Evolutionary conservation across 1,140 invertebrate genomes (phyloP), one percentile per base, ranked within the genome.

Genomic region (Oryctes rhinoceros): DNA sequence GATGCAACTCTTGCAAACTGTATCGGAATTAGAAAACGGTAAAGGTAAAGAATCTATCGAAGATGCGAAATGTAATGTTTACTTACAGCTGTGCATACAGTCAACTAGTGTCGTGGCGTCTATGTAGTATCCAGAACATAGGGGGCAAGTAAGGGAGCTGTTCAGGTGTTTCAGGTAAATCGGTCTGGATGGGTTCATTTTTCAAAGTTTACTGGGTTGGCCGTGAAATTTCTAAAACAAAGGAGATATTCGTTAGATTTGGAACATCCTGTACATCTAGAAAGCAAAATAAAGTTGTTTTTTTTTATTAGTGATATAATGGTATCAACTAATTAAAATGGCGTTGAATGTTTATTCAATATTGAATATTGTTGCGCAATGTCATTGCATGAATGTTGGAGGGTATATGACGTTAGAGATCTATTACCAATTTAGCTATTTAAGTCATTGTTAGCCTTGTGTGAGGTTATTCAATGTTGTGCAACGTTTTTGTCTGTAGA

Each of bases 1-100:
- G 85, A 97, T 95, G 88, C 96, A 97, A 84, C 94, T 95, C 85
- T 95, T 93, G 89, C 96, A 97, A 91, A 97, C 94, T 95, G 88
- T 30, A 86, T 39, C 59, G 5, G 2, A 30, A n/a, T 7, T 5
- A 39, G 47, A 20, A 59, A 78, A 11, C 4, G 49, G 24, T 18
- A 59, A 9, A 30, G 9, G 7, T 18, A 20, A 53, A 4, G 76
- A 15, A 5, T 18, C 10, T 78, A 15, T 1, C n/a, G n/a, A n/a
- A 24, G n/a, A 67, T 20, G n/a, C 3, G 18, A 24, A 67, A 35
- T 10, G 13, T 10, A 10, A 15, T 9, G 0, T 1, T 6, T 85
- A 93, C 92, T 93, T 91, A 94, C 93, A 95, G 4, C 94, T 94
- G 89, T 96, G 94, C 30, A 95, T 89, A 88, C 95, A 96, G 86